A percentile compares a stretch with the other conserved stretches of the same genome.
phyloP scores from a whole-genome alignment of 2,113 vertebrate genomes.

The Delphinapterus leucas region DNA sequence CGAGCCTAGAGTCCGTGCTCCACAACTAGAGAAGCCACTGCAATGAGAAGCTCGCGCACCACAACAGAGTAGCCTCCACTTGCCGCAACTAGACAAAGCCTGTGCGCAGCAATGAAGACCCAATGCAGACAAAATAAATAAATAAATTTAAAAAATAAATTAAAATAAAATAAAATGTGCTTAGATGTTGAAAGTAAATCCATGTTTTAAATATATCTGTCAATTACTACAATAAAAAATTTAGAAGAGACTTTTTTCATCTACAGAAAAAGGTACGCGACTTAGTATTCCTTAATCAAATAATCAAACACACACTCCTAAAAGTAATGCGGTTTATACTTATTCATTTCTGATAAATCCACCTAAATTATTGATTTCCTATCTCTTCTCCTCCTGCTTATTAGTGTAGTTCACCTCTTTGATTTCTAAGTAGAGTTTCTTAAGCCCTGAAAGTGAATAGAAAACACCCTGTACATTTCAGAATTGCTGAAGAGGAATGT shows the following conservation, averaged over 20 bases:
- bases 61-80: no score
- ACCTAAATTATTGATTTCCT: conserved; percentile 26
- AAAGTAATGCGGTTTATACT: not conserved
- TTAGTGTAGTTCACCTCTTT: not conserved
- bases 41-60: no score
- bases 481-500: not conserved
- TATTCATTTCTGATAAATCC: not conserved
- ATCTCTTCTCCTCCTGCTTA: not conserved
- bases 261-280: conserved; percentile 5
- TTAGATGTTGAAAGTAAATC: conserved; percentile 3
- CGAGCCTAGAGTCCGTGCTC: no score
- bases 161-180: conserved; percentile 41
- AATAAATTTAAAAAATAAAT: conserved; percentile 10
- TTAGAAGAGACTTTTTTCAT: conserved; percentile 30
- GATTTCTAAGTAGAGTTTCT: not conserved
- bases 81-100: no score
- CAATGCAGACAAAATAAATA: no score
- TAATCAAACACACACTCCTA: not conserved
- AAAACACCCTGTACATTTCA: not conserved
- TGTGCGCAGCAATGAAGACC: no score
- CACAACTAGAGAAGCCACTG: no score
- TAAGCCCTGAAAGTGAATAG: not conserved
- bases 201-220: not conserved
- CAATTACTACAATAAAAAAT: not conserved
- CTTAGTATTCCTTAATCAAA: not conserved